phyloP scores from a whole-genome alignment of 2,797 vertebrate genomes.

The Avahi laniger region DNA sequence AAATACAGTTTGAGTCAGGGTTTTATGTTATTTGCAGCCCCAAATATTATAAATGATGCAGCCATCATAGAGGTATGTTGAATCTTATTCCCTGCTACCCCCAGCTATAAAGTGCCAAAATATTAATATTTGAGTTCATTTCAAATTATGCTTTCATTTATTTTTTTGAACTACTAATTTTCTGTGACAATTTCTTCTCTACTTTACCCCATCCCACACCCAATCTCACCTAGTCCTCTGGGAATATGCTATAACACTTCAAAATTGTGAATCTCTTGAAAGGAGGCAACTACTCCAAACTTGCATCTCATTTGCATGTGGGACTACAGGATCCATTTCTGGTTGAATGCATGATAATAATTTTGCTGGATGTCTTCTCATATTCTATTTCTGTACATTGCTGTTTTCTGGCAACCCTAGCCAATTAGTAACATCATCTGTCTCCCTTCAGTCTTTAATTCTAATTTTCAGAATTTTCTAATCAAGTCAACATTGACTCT shows the following conservation, averaged over 20 bases:
- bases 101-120: neutral
- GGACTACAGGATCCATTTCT: neutral
- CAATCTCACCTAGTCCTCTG: neutral
- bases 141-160: slow-evolving; percentile 26
- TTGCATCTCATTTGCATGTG: slow-evolving; percentile 28
- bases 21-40: neutral
- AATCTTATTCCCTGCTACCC: neutral
- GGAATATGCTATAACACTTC: neutral
- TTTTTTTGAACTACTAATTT: slow-evolving; percentile 17
- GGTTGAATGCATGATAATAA: neutral
- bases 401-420: slow-evolving; percentile 38
- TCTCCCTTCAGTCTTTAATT: slow-evolving; percentile 51
- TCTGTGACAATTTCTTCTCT: neutral
- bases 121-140: neutral
- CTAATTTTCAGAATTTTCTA: slow-evolving; percentile 39
- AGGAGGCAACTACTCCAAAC: neutral
- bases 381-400: neutral
- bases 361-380: slow-evolving; percentile 26
- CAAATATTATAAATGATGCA: neutral
- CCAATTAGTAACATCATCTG: slow-evolving; percentile 37
- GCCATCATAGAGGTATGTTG: neutral
- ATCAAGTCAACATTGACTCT: slow-evolving; percentile 42
- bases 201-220: neutral
- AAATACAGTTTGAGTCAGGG: neutral
- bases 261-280: slow-evolving; percentile 27